Evolutionary conservation across 2,888 invertebrate species (phyloP).

Genomic region (Leptinotarsa haldemani): DNA sequence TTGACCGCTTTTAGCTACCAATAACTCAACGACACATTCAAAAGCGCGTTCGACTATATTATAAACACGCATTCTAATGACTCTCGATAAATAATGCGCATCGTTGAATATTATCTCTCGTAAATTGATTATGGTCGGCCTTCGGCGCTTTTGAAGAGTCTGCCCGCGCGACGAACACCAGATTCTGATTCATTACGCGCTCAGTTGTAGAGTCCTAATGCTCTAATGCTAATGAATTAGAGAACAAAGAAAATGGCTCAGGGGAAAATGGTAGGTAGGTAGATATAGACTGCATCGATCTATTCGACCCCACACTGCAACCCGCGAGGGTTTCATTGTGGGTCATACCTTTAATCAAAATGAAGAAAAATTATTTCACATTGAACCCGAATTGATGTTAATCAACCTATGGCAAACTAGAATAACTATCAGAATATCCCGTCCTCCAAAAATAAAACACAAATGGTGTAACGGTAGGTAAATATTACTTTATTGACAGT

Average conservation of each 20-base stretch:
- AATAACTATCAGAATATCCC: no score
- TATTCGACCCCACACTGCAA: no score
- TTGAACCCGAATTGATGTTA: no score
- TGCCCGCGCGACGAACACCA: background rate
- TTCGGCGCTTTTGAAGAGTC: conserved; percentile 12
- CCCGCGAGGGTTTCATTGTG: no score
- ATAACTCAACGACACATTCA: conserved; percentile 14
- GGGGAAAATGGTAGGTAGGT: no score
- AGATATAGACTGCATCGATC: no score
- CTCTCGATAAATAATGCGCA: conserved; percentile 18
- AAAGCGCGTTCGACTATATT: conserved; percentile 18
- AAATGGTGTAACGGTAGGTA: no score
- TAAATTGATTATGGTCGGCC: conserved; percentile 16
- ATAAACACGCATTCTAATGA: conserved; percentile 20
- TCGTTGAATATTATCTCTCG: conserved; percentile 20
- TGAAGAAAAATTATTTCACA: no score
- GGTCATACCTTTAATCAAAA: no score
- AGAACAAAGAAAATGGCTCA: background rate
- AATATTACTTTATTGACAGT: no score
- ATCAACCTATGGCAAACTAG: no score
- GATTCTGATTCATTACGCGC: conserved; percentile 7
- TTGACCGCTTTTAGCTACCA: conserved; percentile 21
- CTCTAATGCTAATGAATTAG: background rate
- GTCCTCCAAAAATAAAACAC: no score
- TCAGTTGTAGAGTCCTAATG: background rate